Percentiles rank a stretch among this genome's conserved stretches.
Conservation (phyloP, 2,113 vertebrate species). For the Motacilla alba region DNA sequence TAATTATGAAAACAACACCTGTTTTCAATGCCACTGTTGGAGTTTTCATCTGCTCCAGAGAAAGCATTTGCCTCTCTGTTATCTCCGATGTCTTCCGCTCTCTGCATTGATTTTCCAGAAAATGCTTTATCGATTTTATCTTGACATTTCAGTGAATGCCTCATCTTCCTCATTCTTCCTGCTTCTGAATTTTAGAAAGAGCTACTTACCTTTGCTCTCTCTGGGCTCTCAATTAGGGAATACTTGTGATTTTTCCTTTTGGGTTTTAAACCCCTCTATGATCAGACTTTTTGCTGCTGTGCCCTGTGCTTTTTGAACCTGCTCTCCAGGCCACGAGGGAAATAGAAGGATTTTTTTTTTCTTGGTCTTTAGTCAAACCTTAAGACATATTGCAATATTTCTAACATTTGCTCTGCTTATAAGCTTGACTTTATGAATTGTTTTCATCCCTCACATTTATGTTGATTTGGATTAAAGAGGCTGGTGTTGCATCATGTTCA, state of each 20-base stretch:
- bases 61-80: conserved; percentile 45
- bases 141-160: conserved; percentile 64
- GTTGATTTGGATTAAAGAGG: not conserved
- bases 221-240: conserved; percentile 55
- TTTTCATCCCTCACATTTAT: not conserved
- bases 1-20: conserved; percentile 76
- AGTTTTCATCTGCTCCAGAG: conserved; percentile 56
- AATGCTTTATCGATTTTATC: conserved; percentile 64
- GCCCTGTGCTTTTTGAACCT: not conserved
- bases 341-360: not conserved
- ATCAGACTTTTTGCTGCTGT: conserved; percentile 19
- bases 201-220: conserved; percentile 34
- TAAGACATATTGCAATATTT: not conserved
- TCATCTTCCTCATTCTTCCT: conserved; percentile 54
- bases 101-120: conserved; percentile 65
- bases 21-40: conserved; percentile 59
- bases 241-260: conserved; percentile 51
- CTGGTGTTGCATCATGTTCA: not conserved
- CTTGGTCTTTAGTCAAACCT: not conserved
- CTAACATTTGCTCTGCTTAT: not conserved
- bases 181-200: conserved; percentile 57
- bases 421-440: not conserved
- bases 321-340: not conserved
- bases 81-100: conserved; percentile 35
- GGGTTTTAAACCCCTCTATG: conserved; percentile 44